Base-by-base conservation (phyloP, 2,888 invertebrate genomes). In the Campaea margaritaria region DNA sequence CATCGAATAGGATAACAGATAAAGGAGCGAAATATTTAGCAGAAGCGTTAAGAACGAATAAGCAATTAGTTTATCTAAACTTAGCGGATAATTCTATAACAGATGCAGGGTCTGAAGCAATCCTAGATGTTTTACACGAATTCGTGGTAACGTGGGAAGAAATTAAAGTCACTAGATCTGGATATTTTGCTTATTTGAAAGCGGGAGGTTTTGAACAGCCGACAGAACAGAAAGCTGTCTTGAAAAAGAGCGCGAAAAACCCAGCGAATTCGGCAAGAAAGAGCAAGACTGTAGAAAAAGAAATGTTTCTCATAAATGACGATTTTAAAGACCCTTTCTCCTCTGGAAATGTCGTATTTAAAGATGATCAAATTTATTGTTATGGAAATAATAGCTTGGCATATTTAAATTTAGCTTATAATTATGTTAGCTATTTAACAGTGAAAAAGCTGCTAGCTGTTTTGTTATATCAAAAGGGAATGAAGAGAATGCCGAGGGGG, bases 1-100 rank as follows among this genome's bases (percentile, higher is more conserved):
- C 85, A 3, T 73, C 81, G 0, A 88, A 89, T 57, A 74, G 45
- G 43, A 84, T 89, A 3, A 81, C 85, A 2, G 80, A 87, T 63
- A 10, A 56, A 0, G 87, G 87, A 1, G 79, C 73, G 0, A 71
- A 67, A 28, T 62, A 63, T 58, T 57, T 88, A 50, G 79, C 75
- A 1, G 56, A 78, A 0, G 74, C 74, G 0, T 53, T 88, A 5
- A 68, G 84, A 49, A 59, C 77, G 7, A 58, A 58, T 10, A 58
- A 48, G 44, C 38, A 21, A 11, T 31, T 58, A 5, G 27, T 14
- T 9, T 53, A 58, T 44, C 14, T 58, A 14, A 58, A 58, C 13
- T 5, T 58, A 31, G 43, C 52, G 10, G 53, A 49, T 58, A 58
- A 58, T 31, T 15, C 7, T 1, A 48, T 58, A 14, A 31, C 53